Conservation (phyloP, 2,888 invertebrate species). For the Willowsia nigromaculata region DNA sequence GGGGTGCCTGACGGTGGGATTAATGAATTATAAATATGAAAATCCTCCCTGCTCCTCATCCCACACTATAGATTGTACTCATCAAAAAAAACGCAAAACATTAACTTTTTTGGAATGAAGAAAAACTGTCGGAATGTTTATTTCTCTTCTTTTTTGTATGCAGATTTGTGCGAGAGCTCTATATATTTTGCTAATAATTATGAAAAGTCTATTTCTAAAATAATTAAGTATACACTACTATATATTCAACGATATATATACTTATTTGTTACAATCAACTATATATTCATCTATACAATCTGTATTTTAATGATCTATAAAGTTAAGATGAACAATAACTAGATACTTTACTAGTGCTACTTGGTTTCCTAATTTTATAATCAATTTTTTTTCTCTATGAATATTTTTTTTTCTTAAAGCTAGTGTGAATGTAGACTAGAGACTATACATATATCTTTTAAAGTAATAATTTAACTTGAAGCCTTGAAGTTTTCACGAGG, state of each 20-base stretch:
- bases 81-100: background rate
- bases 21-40: constrained; percentile 84
- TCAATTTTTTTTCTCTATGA: background rate
- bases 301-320: constrained; percentile 12
- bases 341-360: background rate
- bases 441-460: background rate
- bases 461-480: background rate
- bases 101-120: background rate
- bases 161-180: constrained; percentile 59
- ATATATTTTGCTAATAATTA: constrained; percentile 46
- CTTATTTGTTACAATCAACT: background rate
- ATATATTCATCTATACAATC: background rate
- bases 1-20: constrained; percentile 90
- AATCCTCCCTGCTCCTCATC: background rate
- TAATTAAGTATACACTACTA: background rate
- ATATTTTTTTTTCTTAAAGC: background rate
- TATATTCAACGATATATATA: constrained; percentile 6
- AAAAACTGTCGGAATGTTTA: constrained; percentile 15
- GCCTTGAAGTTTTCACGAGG: background rate
- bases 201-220: background rate
- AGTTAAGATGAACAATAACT: background rate
- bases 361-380: constrained; percentile 41
- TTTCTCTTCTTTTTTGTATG: background rate
- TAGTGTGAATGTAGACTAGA: no score
- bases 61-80: constrained; percentile 9